Evolutionary conservation across 1,140 invertebrate genomes (phyloP).

Genomic region (Aphaenogaster rudis): DNA sequence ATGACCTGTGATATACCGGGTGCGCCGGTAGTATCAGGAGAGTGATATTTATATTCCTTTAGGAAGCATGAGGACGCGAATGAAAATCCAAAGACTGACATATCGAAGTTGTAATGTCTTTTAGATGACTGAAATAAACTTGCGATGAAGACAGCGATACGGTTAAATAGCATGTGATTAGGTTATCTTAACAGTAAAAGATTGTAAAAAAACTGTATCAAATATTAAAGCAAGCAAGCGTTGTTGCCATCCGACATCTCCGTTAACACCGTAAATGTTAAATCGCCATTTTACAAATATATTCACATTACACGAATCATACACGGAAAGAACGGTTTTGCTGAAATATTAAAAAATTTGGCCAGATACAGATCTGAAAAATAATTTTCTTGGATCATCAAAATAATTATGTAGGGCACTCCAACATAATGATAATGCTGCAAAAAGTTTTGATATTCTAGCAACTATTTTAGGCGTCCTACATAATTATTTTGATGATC

Average conservation of each 20-base stretch:
- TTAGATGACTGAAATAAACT: neutral
- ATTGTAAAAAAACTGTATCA: slow-evolving; percentile 3
- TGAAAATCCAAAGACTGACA: neutral
- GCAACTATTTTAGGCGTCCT: too few relatives aligned
- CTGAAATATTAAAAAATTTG: too few relatives aligned
- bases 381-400: too few relatives aligned
- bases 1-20: slow-evolving; percentile 13
- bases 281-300: neutral
- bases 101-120: neutral
- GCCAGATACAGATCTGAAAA: too few relatives aligned
- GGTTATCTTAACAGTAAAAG: neutral
- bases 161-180: neutral
- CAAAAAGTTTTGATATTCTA: too few relatives aligned
- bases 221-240: neutral
- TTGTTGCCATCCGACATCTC: neutral
- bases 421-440: too few relatives aligned
- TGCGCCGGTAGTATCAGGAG: neutral
- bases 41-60: neutral
- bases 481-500: too few relatives aligned
- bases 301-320: neutral
- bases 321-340: too few relatives aligned
- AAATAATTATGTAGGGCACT: too few relatives aligned
- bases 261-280: neutral
- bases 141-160: neutral
- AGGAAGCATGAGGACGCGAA: too few relatives aligned